phyloP scores from a whole-genome alignment of 2,113 vertebrate genomes.

The Nettapus auritus region DNA sequence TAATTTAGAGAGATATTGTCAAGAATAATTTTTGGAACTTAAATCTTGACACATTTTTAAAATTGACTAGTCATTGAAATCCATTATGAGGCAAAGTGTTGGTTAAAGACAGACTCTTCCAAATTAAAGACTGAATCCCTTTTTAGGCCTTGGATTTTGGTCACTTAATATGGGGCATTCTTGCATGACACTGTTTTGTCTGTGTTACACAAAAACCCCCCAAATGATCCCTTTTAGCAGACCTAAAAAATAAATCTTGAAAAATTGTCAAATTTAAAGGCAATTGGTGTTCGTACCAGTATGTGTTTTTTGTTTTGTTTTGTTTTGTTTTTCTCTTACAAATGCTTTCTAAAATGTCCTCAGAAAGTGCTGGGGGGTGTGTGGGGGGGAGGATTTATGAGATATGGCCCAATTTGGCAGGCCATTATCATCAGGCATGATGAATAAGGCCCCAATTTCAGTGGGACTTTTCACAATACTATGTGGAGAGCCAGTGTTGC shows the following conservation, averaged over 20 bases:
- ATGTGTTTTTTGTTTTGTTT: neutral
- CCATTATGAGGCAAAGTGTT: neutral
- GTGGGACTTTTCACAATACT: neutral
- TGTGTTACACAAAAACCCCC: neutral
- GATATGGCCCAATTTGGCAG: neutral
- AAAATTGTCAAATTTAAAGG: neutral
- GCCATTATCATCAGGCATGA: neutral
- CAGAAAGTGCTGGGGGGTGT: neutral
- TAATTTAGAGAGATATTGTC: slow-evolving; percentile 5
- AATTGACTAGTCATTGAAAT: slow-evolving; percentile 47
- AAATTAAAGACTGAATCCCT: neutral
- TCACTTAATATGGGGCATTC: neutral
- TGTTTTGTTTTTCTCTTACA: neutral
- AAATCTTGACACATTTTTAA: slow-evolving; percentile 33
- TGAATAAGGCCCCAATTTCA: neutral
- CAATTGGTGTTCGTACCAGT: neutral
- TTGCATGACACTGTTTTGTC: neutral
- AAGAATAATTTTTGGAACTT: slow-evolving; percentile 23
- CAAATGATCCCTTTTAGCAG: neutral
- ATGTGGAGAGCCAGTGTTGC: neutral
- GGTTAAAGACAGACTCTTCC: neutral
- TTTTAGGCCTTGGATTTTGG: neutral
- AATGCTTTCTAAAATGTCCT: neutral
- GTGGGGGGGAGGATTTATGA: fast-evolving
- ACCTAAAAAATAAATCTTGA: neutral